Percentiles rank a stretch among this genome's conserved stretches.
phyloP scores from a whole-genome alignment of 2,888 invertebrate species.

The Oegoconia quadripuncta region DNA sequence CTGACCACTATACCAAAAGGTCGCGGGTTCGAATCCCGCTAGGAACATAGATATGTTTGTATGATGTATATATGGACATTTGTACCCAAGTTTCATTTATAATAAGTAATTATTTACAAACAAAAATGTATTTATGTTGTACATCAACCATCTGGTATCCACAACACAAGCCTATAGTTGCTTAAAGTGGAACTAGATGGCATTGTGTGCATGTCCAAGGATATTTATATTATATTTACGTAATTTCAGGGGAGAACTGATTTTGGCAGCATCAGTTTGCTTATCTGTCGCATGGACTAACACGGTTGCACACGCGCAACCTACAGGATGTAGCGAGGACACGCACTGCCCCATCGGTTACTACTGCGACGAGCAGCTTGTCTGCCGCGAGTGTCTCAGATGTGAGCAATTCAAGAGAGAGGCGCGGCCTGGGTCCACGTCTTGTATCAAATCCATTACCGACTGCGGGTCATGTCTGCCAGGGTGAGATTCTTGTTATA shows the following conservation, averaged over 20 bases:
- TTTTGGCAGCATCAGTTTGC: neutral
- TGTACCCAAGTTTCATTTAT: too few relatives aligned
- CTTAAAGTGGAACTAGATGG: too few relatives aligned
- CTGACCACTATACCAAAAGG: too few relatives aligned
- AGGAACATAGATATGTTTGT: too few relatives aligned
- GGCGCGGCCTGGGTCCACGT: slow-evolving; percentile 2
- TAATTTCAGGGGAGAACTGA: too few relatives aligned
- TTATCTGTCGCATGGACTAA: neutral
- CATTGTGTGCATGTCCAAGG: too few relatives aligned
- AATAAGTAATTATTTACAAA: too few relatives aligned
- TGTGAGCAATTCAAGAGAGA: slow-evolving; percentile 41
- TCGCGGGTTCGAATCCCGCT: too few relatives aligned
- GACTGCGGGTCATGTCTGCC: slow-evolving; percentile 41
- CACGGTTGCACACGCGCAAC: slow-evolving; percentile 5
- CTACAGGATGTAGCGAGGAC: slow-evolving; percentile 31
- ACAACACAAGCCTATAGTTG: neutral
- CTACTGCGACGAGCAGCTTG: slow-evolving; percentile 34
- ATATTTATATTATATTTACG: too few relatives aligned
- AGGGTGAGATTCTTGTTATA: slow-evolving; percentile 37
- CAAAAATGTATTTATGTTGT: too few relatives aligned
- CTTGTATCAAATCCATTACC: slow-evolving; percentile 34
- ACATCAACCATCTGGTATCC: too few relatives aligned
- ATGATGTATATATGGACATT: too few relatives aligned
- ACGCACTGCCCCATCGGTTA: slow-evolving; percentile 37
- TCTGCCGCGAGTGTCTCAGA: slow-evolving; percentile 39